Evolutionary conservation across 2,797 vertebrate species (phyloP).

Genomic region (Sarcophilus harrisii): DNA sequence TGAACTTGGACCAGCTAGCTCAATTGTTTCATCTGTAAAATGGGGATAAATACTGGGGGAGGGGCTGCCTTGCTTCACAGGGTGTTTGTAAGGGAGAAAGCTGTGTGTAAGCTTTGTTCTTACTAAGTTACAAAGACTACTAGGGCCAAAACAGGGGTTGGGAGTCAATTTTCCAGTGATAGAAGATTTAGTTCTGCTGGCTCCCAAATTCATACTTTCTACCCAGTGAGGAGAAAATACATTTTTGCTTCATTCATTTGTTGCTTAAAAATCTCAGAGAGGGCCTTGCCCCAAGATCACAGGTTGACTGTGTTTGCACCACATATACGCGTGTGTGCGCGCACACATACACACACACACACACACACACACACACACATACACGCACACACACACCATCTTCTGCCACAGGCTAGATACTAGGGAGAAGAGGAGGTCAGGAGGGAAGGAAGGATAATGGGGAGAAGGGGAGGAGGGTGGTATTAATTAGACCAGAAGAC

Average conservation of each 20-base stretch:
- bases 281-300: background rate
- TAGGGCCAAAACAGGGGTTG: background rate
- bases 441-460: background rate
- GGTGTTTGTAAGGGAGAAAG: background rate
- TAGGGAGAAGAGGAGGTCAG: background rate
- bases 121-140: background rate
- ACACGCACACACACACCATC: background rate
- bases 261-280: background rate
- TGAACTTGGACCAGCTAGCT: background rate
- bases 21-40: background rate
- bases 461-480: background rate
- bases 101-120: background rate
- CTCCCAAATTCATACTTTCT: background rate
- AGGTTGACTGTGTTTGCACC: background rate
- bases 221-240: background rate
- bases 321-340: background rate
- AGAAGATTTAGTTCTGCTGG: background rate
- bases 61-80: background rate
- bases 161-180: background rate
- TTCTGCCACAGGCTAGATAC: constrained; percentile 7
- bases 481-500: background rate
- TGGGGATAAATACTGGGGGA: background rate
- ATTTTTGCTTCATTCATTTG: background rate
- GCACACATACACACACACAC: background rate
- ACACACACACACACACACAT: background rate